Conservation (phyloP, 2,113 vertebrate species). For the Corynorhinus townsendii region DNA sequence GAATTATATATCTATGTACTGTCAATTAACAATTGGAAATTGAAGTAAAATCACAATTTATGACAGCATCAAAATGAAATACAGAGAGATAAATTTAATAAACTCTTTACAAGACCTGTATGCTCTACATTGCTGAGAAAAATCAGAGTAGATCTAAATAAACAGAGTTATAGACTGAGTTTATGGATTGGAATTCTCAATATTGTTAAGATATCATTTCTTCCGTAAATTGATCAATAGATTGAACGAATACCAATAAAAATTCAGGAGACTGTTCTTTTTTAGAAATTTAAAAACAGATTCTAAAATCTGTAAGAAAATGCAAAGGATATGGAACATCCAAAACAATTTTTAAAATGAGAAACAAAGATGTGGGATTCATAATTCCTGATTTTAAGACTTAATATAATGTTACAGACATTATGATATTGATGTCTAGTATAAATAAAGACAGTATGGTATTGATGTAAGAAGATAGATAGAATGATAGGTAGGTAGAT, state of each 20-base stretch:
- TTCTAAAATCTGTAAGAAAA: background rate
- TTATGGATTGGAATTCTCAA: background rate
- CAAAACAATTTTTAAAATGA: background rate
- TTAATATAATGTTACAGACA: background rate
- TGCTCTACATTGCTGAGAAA: background rate
- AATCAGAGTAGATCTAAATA: background rate
- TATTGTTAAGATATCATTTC: background rate
- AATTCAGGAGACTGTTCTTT: background rate
- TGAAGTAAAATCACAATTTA: background rate
- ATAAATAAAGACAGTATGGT: background rate
- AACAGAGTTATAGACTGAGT: background rate
- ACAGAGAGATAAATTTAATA: background rate
- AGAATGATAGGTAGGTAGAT: background rate
- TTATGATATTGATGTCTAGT: background rate
- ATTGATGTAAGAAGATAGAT: background rate
- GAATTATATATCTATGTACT: background rate
- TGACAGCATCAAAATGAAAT: background rate
- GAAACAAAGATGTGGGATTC: background rate
- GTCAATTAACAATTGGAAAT: background rate
- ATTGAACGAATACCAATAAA: background rate
- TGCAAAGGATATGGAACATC: background rate
- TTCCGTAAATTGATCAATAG: background rate
- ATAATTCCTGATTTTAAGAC: background rate
- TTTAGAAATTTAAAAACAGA: background rate
- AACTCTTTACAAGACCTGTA: background rate